Conservation (phyloP, 2,113 vertebrate genomes). For the Oenanthe melanoleuca region DNA sequence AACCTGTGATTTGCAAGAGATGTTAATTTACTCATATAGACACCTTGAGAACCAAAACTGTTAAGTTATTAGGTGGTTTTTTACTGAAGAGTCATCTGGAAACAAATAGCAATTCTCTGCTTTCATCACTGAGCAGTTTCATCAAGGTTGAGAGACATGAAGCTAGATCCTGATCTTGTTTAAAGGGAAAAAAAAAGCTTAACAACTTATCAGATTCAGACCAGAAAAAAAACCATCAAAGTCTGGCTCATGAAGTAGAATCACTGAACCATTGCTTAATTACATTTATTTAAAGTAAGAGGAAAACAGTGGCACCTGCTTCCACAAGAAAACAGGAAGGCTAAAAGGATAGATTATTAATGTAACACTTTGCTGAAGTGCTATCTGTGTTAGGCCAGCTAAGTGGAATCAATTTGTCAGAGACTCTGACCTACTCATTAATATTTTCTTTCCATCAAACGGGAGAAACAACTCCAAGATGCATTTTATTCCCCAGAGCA, state of each 20-base stretch:
- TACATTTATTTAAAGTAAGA: background rate
- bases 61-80: background rate
- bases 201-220: background rate
- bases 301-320: background rate
- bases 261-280: background rate
- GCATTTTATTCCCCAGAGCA: background rate
- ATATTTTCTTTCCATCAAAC: background rate
- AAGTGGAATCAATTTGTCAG: constrained; percentile 13
- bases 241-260: background rate
- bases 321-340: background rate
- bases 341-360: constrained; percentile 9
- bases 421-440: background rate
- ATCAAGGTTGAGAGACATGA: background rate
- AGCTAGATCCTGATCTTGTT: background rate
- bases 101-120: background rate
- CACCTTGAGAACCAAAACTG: background rate
- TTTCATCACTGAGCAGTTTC: background rate
- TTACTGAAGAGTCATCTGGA: background rate
- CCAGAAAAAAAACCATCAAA: background rate
- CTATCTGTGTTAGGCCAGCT: background rate
- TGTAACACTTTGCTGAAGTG: background rate
- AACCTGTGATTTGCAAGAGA: background rate
- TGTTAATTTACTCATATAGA: background rate
- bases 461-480: background rate
- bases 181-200: background rate